Evolutionary conservation across 2,113 vertebrate genomes (phyloP).

Genomic region (Aphyosemion australe): DNA sequence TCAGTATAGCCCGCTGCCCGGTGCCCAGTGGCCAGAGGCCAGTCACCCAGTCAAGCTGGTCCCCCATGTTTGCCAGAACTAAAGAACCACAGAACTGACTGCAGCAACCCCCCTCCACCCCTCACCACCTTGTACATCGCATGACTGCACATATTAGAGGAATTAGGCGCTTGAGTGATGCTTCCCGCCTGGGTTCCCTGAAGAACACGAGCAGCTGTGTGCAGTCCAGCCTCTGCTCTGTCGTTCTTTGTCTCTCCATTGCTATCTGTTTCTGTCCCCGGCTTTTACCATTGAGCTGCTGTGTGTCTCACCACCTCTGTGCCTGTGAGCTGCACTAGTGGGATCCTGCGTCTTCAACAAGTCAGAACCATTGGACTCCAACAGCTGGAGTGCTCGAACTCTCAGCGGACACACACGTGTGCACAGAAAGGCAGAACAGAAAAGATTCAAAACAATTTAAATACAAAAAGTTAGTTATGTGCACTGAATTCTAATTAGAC

Average conservation of each 20-base stretch:
- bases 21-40: slow-evolving; percentile 52
- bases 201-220: slow-evolving; percentile 95
- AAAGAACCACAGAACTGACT: slow-evolving; percentile 60
- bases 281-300: slow-evolving; percentile 47
- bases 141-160: slow-evolving; percentile 90
- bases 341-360: slow-evolving; percentile 72
- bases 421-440: slow-evolving; percentile 15
- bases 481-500: neutral
- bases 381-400: slow-evolving; percentile 67
- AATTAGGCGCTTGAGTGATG: slow-evolving; percentile 88
- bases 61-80: slow-evolving; percentile 50
- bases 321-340: slow-evolving; percentile 78
- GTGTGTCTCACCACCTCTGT: slow-evolving; percentile 70
- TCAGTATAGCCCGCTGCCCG: slow-evolving; percentile 12
- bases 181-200: slow-evolving; percentile 90
- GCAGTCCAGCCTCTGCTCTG: slow-evolving; percentile 68
- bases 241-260: slow-evolving; percentile 62
- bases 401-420: slow-evolving; percentile 36
- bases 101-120: slow-evolving; percentile 63
- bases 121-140: slow-evolving; percentile 63
- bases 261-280: slow-evolving; percentile 59
- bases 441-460: slow-evolving; percentile 18
- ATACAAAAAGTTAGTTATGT: neutral
- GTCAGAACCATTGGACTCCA: slow-evolving; percentile 52
- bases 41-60: slow-evolving; percentile 54